Base-by-base conservation (phyloP, 1,140 invertebrate genomes). In the Drosophila paulistorum region DNA sequence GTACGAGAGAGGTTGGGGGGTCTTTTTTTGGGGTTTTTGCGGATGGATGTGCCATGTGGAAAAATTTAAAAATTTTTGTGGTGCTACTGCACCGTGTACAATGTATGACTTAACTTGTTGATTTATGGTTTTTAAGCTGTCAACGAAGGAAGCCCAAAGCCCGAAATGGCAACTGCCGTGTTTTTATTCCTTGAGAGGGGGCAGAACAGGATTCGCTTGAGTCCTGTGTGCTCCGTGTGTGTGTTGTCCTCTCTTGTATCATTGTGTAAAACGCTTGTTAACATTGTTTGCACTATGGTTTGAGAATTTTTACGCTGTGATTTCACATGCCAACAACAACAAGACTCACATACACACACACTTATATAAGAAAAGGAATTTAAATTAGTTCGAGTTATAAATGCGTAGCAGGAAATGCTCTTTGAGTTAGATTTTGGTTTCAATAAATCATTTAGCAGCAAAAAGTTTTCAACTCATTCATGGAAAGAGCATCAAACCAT, bases 221-320 rank as follows among this genome's bases (percentile, higher is more conserved):
- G 23, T 54, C 37, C 17, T 4, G 14, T n/a, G 41, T 33, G 9
- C 14, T 17, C 35, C 26, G n/a, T 39, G 37, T 48, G 14, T 20
- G 45, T 51, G 17, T 51, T 20, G n/a, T 20, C 41, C 26, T 11
- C 14, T 14, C 26, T 30, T 73, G 67, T 71, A 70, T 68, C 68
- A 74, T 79, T 87, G 84, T 89, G 84, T 89, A 89, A 89, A 89
- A 84, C 77, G 84, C 85, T 89, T 89, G 84, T 89, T 89, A 89
- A 89, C 84, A 89, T 89, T 84, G 68, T 65, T 77, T 73, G 45
- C 45, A 23, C 17, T 23, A 23, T 23, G 45, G 45, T 17, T 20
- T 83, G 84, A 83, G 83, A 59, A 71, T 82, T 73, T 77, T 64
- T 41, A 71, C 68, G 55, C 64, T 41, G 67, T 63, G 79, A 78